These are phyloP conservation scores for Octomys mimax DNA, from an alignment of 2,797 vertebrate species.

Conservation along the genomic window DNA sequence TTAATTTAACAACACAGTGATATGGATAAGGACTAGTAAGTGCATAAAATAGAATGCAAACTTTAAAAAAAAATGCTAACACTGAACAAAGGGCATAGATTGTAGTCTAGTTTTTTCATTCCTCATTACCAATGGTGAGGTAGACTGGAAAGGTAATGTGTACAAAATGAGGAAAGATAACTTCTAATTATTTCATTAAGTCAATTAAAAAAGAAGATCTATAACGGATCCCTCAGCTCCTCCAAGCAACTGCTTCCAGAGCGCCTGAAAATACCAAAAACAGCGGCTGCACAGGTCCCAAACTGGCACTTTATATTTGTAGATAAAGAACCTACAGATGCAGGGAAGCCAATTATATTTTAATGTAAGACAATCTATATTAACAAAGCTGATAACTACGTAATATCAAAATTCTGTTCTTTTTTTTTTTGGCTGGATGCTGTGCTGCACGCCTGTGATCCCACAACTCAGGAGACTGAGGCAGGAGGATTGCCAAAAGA, in stretches of 20 bases:
- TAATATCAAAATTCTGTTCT: not conserved
- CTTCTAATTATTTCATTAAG: not conserved
- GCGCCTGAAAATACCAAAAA: not conserved
- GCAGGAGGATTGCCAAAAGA: not conserved
- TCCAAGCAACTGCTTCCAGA: not conserved
- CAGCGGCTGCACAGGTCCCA: not conserved
- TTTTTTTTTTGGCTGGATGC: not conserved
- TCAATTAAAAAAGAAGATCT: not conserved
- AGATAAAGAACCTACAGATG: not conserved
- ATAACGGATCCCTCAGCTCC: not conserved
- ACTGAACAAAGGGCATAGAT: not conserved
- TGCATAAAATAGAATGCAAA: not conserved
- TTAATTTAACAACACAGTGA: not conserved
- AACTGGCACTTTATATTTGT: not conserved
- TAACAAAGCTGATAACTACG: not conserved
- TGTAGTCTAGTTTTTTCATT: not conserved
- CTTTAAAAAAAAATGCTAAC: not conserved
- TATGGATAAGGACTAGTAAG: not conserved
- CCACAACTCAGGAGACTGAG: not conserved
- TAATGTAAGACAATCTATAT: not conserved
- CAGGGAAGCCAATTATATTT: not conserved
- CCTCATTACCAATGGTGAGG: not conserved
- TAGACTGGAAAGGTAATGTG: fast-evolving
- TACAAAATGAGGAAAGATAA: not conserved
- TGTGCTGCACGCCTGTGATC: not conserved